A percentile compares a stretch with the other conserved stretches of the same genome.
phyloP scores from a whole-genome alignment of 2,888 invertebrate species.

The Drosophila sordidapex region DNA sequence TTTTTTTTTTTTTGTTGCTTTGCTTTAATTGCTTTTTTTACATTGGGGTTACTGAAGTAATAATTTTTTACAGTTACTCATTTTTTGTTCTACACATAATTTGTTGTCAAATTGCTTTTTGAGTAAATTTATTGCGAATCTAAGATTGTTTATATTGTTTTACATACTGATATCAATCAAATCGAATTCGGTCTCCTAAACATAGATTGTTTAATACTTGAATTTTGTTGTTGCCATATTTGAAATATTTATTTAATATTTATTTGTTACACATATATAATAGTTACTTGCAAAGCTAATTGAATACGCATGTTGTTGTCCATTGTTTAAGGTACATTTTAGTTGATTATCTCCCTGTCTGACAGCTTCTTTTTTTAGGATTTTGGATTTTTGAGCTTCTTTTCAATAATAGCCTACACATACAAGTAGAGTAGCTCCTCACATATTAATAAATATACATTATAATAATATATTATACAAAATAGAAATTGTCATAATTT shows the following conservation, averaged over 20 bases:
- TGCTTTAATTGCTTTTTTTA: not conserved
- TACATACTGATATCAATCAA: constrained; percentile 11
- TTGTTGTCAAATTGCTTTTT: constrained; percentile 7
- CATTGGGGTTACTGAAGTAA: constrained; percentile 34
- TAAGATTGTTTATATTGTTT: constrained; percentile 25
- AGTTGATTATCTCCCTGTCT: constrained; percentile 45
- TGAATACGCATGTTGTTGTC: constrained; percentile 66
- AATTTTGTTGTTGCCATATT: constrained; percentile 31
- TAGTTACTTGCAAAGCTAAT: constrained; percentile 69
- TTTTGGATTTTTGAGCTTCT: constrained; percentile 58
- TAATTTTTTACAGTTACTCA: constrained; percentile 26
- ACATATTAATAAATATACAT: constrained; percentile 31
- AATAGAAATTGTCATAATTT: constrained; percentile 23
- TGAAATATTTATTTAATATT: constrained; percentile 35
- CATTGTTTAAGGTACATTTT: constrained; percentile 68
- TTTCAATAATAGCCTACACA: constrained; percentile 19
- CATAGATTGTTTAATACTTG: constrained; percentile 46
- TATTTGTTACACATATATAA: constrained; percentile 31
- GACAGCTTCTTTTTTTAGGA: constrained; percentile 19
- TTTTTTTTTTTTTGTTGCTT: not conserved
- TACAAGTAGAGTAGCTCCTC: constrained; percentile 10
- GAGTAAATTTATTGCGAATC: constrained; percentile 37
- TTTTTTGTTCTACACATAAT: constrained; percentile 11
- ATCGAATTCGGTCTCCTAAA: constrained; percentile 2
- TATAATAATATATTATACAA: constrained; percentile 16